Evolutionary conservation across 2,888 invertebrate species (phyloP).

Genomic region (Melieria crassipennis): DNA sequence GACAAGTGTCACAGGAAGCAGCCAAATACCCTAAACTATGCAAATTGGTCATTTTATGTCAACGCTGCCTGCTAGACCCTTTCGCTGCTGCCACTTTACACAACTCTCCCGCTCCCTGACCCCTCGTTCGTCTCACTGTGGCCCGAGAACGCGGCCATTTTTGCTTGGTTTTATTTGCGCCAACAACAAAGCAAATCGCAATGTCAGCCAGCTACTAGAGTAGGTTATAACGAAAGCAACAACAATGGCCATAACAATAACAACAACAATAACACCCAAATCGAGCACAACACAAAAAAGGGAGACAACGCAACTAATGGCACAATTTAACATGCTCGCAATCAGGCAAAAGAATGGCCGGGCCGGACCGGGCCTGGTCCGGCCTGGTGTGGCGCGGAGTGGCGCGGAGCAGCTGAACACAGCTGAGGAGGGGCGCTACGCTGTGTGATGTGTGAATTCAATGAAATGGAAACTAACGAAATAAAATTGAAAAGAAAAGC

Average conservation of each 20-base stretch:
- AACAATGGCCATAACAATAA: slow-evolving; percentile 7
- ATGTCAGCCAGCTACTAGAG: not conserved
- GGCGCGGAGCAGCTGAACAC: not conserved
- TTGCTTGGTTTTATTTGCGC: not conserved
- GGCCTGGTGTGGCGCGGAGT: not conserved
- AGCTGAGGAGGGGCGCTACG: not conserved
- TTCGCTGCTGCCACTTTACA: slow-evolving; percentile 14
- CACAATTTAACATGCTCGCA: slow-evolving; percentile 33
- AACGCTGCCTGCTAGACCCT: slow-evolving; percentile 37
- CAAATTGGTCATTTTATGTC: slow-evolving; percentile 62
- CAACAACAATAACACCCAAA: slow-evolving; percentile 17
- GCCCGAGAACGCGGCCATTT: too few relatives aligned
- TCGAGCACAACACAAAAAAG: not conserved
- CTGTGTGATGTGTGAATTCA: slow-evolving; percentile 13
- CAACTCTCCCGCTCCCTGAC: too few relatives aligned
- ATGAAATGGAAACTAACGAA: slow-evolving; percentile 17
- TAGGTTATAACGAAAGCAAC: not conserved
- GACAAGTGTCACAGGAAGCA: slow-evolving; percentile 55
- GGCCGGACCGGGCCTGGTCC: too few relatives aligned
- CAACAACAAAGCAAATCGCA: slow-evolving; percentile 8
- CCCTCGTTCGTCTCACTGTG: too few relatives aligned
- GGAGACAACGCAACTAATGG: slow-evolving; percentile 33
- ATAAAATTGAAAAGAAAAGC: slow-evolving; percentile 18
- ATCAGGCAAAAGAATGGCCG: slow-evolving; percentile 9
- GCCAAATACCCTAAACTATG: slow-evolving; percentile 62